Percentiles rank a stretch among this genome's conserved stretches.
Conservation (phyloP, 2,797 vertebrate genomes). For the Oreochromis grahami region DNA sequence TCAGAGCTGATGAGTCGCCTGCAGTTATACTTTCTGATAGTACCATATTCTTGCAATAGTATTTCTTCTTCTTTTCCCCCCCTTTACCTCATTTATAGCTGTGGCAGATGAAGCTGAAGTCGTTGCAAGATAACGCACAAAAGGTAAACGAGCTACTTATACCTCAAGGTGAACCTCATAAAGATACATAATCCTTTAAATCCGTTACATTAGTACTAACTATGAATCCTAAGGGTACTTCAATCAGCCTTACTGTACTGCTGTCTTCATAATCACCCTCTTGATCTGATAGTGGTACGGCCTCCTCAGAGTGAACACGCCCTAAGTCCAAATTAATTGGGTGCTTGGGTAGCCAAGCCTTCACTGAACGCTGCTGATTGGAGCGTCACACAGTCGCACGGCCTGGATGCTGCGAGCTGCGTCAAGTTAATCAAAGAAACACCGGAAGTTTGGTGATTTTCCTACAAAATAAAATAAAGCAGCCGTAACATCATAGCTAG, state of each 20-base stretch:
- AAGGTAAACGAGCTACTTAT: not conserved
- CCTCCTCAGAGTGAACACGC: conserved; percentile 59
- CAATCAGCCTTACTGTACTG: not conserved
- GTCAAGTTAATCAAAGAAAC: not conserved
- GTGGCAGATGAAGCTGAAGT: not conserved
- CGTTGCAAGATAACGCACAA: not conserved
- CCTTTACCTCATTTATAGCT: not conserved
- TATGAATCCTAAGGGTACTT: not conserved
- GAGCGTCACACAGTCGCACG: conserved; percentile 31
- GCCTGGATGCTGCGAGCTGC: conserved; percentile 57
- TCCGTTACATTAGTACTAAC: not conserved
- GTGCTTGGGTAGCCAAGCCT: conserved; percentile 31
- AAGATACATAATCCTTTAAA: not conserved
- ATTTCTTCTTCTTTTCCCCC: not conserved
- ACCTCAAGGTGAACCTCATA: not conserved
- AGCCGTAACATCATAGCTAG: not conserved
- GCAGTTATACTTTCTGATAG: not conserved
- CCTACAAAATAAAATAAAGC: conserved; percentile 26
- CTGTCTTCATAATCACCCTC: conserved; percentile 10
- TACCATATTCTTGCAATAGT: not conserved
- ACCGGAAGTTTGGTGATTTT: not conserved
- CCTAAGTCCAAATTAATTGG: conserved; percentile 65
- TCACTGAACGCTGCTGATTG: conserved; percentile 62
- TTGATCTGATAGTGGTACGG: conserved; percentile 53
- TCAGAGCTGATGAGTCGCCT: not conserved